A percentile compares a stretch with the other conserved stretches of the same genome.
phyloP scores from a whole-genome alignment of 1,140 invertebrate species.

The Elymnias hypermnestra region DNA sequence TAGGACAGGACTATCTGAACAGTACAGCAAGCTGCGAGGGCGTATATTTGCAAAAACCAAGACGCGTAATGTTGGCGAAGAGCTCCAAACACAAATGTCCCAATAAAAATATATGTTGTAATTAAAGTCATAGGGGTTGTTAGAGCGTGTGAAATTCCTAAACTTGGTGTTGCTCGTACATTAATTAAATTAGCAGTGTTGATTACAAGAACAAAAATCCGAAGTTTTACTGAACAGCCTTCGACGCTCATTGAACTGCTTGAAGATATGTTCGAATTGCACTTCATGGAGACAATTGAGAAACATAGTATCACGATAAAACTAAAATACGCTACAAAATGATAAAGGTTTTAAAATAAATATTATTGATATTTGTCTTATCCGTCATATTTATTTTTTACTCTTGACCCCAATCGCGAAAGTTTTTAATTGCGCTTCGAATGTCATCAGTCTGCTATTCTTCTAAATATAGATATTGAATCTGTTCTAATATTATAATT shows the following conservation, averaged over 20 bases:
- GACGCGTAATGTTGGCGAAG: constrained; percentile 25
- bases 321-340: background rate
- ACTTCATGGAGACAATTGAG: too few species aligned
- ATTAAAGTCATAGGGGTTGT: constrained; percentile 41
- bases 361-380: too few species aligned
- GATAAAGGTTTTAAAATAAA: too few species aligned
- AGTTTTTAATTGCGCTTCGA: too few species aligned
- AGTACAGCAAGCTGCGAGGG: constrained; percentile 30
- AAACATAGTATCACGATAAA: too few species aligned
- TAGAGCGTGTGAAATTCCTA: constrained; percentile 40
- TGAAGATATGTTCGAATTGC: constrained; percentile 8
- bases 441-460: too few species aligned
- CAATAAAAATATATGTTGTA: constrained; percentile 40
- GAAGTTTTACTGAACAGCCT: constrained; percentile 37
- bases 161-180: constrained; percentile 35
- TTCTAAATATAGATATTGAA: too few species aligned
- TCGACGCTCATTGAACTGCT: constrained; percentile 39
- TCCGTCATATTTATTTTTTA: too few species aligned
- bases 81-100: constrained; percentile 32
- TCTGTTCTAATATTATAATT: too few species aligned
- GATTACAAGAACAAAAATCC: constrained; percentile 42
- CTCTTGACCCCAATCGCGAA: too few species aligned
- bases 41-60: constrained; percentile 45
- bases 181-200: constrained; percentile 51
- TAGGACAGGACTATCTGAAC: constrained; percentile 37